Conservation (phyloP, 2,888 invertebrate species). For the Aspidapion aeneum region DNA sequence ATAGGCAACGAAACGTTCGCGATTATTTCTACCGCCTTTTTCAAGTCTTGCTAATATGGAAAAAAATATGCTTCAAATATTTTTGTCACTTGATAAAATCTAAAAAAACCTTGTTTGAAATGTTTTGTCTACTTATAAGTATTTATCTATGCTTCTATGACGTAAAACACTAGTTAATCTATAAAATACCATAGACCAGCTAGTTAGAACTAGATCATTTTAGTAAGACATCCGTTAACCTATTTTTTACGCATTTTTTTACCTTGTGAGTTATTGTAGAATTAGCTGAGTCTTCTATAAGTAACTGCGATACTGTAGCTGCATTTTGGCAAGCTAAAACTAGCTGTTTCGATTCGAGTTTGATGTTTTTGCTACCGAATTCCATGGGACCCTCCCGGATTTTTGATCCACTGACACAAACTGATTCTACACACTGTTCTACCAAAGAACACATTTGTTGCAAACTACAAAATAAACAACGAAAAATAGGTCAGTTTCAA, state of each 20-base stretch:
- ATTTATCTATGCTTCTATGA: too few species aligned
- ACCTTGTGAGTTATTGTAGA: slow-evolving; percentile 51
- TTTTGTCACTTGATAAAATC: too few species aligned
- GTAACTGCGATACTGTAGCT: slow-evolving; percentile 41
- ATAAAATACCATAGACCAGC: too few species aligned
- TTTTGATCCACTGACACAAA: slow-evolving; percentile 53
- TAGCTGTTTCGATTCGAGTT: slow-evolving; percentile 49
- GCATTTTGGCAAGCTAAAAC: slow-evolving; percentile 48
- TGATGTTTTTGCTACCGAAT: slow-evolving; percentile 44
- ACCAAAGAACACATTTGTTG: slow-evolving; percentile 77
- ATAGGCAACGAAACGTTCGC: slow-evolving; percentile 63
- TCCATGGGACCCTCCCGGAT: slow-evolving; percentile 41
- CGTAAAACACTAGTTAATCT: too few species aligned
- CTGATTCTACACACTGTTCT: slow-evolving; percentile 70
- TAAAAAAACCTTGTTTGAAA: too few species aligned
- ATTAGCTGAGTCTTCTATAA: slow-evolving; percentile 40
- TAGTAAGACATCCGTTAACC: too few species aligned
- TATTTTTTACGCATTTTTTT: slow-evolving; percentile 12
- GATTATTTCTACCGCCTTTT: slow-evolving; percentile 60
- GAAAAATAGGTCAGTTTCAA: too few species aligned
- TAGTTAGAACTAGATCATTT: too few species aligned
- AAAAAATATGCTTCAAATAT: too few species aligned
- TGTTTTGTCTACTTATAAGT: too few species aligned
- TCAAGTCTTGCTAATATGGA: slow-evolving; percentile 50
- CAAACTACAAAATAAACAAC: slow-evolving; percentile 53